phyloP scores from a whole-genome alignment of 2,888 invertebrate genomes.

The Mimumesa dahlbomi region DNA sequence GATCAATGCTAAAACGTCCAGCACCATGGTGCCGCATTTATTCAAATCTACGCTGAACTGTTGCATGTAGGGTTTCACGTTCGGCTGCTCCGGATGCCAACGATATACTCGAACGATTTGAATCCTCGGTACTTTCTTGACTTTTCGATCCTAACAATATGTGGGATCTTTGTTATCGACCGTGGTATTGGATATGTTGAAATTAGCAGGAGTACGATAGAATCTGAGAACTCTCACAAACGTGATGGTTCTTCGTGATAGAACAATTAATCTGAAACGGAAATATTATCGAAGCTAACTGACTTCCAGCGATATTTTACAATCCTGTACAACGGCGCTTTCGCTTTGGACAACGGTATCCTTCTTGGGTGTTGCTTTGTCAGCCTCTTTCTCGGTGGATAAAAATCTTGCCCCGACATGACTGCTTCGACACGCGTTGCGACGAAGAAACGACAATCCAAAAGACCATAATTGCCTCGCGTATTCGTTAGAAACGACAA shows the following conservation, averaged over 20 bases:
- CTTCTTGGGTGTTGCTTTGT: neutral
- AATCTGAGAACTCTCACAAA: no score
- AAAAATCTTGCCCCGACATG: conserved; percentile 21
- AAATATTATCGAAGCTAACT: conserved; percentile 27
- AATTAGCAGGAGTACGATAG: neutral
- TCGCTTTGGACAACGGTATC: conserved; percentile 14
- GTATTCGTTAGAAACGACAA: conserved; percentile 13
- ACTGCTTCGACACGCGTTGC: conserved; percentile 14
- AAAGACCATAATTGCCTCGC: conserved; percentile 18
- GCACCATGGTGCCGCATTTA: conserved; percentile 82
- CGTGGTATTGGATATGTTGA: neutral
- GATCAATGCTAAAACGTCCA: conserved; percentile 85
- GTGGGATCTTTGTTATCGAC: neutral
- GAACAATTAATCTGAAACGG: no score
- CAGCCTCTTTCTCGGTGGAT: conserved; percentile 8
- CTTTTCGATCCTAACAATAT: neutral
- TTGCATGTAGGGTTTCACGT: conserved; percentile 82
- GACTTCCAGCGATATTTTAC: conserved; percentile 48
- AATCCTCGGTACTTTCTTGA: conserved; percentile 43
- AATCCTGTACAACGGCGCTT: conserved; percentile 13
- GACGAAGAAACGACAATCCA: conserved; percentile 19
- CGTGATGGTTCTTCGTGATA: no score
- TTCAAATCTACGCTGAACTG: conserved; percentile 85
- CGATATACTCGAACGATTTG: conserved; percentile 80
- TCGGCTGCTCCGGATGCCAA: conserved; percentile 81